Evolutionary conservation across 2,113 vertebrate genomes (phyloP), one percentile per base, ranked within the genome.

Genomic region (Callionymus lyra): DNA sequence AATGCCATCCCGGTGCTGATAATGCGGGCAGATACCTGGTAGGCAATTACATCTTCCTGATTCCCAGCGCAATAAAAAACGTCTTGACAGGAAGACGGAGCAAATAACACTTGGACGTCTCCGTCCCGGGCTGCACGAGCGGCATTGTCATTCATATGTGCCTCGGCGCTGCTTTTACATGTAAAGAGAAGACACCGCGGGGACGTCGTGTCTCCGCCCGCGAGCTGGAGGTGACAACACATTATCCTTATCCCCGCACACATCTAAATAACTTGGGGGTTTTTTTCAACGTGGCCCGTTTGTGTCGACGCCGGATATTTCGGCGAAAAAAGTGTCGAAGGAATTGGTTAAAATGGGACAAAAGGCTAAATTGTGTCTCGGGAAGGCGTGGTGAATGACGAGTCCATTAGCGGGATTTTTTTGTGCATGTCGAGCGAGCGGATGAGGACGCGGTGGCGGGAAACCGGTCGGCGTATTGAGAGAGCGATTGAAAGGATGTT

Each of bases 1-100:
- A 81, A 82, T 81, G 75, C 65, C 74, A 77, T 67, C 68, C 63
- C 34, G 16, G 62, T 42, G 68, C 67, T 59, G 72, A 84, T 85
- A 77, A 81, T 77, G 73, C 69, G 71, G 65, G 60, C 54, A 77
- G 79, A 86, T 83, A 84, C 61, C 72, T 68, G 56, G 64, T 62
- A 79, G 73, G 70, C 75, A 84, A 83, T 85, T 84, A 82, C 64
- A 77, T 81, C 70, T 67, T 36, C 50, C 57, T 45, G 42, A 72
- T 75, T 75, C 57, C 41, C 53, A 59, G 59, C 41, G 65, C 56
- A 77, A 80, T 70, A 73, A 72, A 80, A 72, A 76, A 72, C 67
- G 68, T 63, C 47, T 32, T 67, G 70, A 77, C 73, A 73, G 72
- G 79, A 77, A 76, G 67, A 68, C 46, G 55, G 60, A 59, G 75